Conservation (phyloP, 2,888 invertebrate genomes). For the Lagria hirta region DNA sequence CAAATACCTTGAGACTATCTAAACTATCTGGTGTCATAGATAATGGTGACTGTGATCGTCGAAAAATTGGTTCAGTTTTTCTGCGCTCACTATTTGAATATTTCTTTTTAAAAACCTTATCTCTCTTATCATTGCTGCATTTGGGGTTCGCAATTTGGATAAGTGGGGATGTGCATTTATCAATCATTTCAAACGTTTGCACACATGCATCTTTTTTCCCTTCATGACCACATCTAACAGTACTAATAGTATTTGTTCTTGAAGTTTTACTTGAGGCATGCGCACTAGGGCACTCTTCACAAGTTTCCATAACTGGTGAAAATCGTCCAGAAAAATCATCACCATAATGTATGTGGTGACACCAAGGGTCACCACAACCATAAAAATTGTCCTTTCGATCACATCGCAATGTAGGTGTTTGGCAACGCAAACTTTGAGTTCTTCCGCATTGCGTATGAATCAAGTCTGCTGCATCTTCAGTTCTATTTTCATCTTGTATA, state of each 20-base stretch:
- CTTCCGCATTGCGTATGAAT: slow-evolving; percentile 42
- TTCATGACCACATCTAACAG: slow-evolving; percentile 43
- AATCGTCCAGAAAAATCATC: slow-evolving; percentile 43
- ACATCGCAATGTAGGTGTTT: slow-evolving; percentile 47
- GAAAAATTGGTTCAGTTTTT: slow-evolving; percentile 43
- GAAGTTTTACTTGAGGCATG: slow-evolving; percentile 31
- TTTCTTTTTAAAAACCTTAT: slow-evolving; percentile 29
- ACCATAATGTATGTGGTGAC: slow-evolving; percentile 48
- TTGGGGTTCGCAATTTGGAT: slow-evolving; percentile 37
- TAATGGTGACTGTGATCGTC: slow-evolving; percentile 40
- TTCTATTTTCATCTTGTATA: slow-evolving; percentile 48
- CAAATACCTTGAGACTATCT: slow-evolving; percentile 38
- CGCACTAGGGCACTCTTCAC: slow-evolving; percentile 49
- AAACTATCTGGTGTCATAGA: slow-evolving; percentile 49
- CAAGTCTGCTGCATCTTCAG: slow-evolving; percentile 34
- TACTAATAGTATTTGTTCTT: slow-evolving; percentile 47
- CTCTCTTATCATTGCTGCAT: slow-evolving; percentile 26
- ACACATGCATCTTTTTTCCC: slow-evolving; percentile 57
- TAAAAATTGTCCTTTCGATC: slow-evolving; percentile 40
- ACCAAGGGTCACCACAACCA: slow-evolving; percentile 56
- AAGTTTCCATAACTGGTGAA: slow-evolving; percentile 53
- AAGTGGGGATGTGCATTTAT: slow-evolving; percentile 53
- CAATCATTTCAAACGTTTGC: slow-evolving; percentile 57
- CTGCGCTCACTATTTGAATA: slow-evolving; percentile 34
- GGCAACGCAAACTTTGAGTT: slow-evolving; percentile 53